Evolutionary conservation across 2,888 invertebrate genomes (phyloP).

Genomic region (Pasiphila rectangulata): DNA sequence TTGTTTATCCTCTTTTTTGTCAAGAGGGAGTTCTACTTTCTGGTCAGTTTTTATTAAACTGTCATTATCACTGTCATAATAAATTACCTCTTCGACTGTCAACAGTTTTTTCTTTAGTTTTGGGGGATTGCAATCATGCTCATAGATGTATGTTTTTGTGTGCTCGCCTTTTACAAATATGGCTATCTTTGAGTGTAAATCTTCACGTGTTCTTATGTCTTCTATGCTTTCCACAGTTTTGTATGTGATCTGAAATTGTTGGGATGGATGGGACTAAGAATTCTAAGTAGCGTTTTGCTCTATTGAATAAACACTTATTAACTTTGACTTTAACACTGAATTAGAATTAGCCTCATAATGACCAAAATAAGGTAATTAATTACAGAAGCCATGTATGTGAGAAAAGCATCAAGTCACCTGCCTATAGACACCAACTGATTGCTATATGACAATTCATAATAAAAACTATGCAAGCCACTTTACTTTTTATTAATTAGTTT

Average conservation of each 20-base stretch:
- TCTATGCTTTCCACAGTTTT: constrained; percentile 35
- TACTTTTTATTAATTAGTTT: too few relatives aligned
- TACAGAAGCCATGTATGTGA: too few relatives aligned
- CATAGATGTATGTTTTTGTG: constrained; percentile 16
- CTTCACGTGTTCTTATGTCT: constrained; percentile 17
- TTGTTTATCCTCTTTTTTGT: background rate
- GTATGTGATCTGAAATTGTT: constrained; percentile 47
- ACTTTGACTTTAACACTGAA: too few relatives aligned
- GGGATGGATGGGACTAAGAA: background rate
- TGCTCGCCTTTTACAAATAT: constrained; percentile 4
- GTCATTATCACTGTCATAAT: constrained; percentile 11
- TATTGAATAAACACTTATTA: too few relatives aligned
- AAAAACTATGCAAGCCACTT: too few relatives aligned
- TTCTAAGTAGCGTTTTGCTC: too few relatives aligned
- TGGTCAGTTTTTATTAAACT: constrained; percentile 13
- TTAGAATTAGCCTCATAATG: too few relatives aligned
- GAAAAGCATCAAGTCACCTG: too few relatives aligned
- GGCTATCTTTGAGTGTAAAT: constrained; percentile 15
- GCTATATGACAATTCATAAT: too few relatives aligned
- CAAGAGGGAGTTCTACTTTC: background rate
- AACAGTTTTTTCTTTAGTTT: constrained; percentile 1
- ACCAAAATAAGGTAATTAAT: too few relatives aligned
- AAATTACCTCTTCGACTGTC: constrained; percentile 13
- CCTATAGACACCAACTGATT: too few relatives aligned
- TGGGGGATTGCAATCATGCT: constrained; percentile 4